Evolutionary conservation across 2,797 vertebrate species (phyloP), one percentile per base, ranked within the genome.

Genomic region (Podarcis siculus): DNA sequence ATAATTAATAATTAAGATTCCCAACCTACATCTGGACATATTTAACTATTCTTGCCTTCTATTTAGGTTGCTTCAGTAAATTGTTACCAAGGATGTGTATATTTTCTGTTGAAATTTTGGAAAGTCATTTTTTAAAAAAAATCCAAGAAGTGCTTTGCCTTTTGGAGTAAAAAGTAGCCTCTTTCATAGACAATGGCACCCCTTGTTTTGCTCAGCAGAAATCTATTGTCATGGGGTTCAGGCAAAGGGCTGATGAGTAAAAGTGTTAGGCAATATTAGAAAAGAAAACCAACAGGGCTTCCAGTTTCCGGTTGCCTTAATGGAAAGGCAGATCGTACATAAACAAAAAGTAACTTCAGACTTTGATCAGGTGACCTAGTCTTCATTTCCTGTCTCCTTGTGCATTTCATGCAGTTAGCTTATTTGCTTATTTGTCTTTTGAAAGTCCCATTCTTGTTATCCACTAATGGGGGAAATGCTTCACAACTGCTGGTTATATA

Each of bases 291-390:
- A 94, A 92, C 95, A 94, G 80, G 49, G 49, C 13, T 55, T 55
- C 13, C 49, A 1, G 13, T 55, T 55, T 55, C 49, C 3, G 13
- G 49, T 55, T 55, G 49, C 13, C 49, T 4, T 55, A 55, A 55
- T 55, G 49, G 49, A 15, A 55, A 1, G 49, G 49, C 49, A 55
- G 49, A 55, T 55, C 13, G 76, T 88, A 78, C 90, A 93, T 90
- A 94, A 95, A 95, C 87, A 95, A 94, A 95, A 94, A 93, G 85
- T 71, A 55, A 35, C 94, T 95, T 93, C 84, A 89, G 82, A 85
- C 83, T 93, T 90, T 81, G 92, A 95, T 89, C 66, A 84, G 81
- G 75, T 93, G 89, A 93, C 95, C 89, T 83, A 42, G 75, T 89
- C 58, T 86, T 90, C 85, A 80, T 86, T 92, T 91, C 93, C 58